phyloP scores from a whole-genome alignment of 2,113 vertebrate species.

The Numida meleagris region DNA sequence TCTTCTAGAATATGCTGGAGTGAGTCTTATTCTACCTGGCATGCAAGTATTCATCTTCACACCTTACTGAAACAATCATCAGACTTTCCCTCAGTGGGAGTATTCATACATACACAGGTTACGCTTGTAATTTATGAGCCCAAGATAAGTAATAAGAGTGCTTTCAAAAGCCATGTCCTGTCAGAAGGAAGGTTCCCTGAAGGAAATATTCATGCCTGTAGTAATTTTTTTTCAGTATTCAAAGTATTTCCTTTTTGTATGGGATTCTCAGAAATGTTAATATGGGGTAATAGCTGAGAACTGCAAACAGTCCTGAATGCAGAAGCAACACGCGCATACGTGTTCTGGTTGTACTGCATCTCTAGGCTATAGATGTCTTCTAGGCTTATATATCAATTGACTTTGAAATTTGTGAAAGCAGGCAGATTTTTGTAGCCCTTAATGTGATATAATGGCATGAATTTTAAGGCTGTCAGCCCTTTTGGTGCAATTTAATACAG shows the following conservation, averaged over 20 bases:
- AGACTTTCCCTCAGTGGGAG: not conserved
- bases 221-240: not conserved
- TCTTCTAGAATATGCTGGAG: accelerated
- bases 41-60: not conserved
- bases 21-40: not conserved
- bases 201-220: not conserved
- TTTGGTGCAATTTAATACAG: conserved; percentile 69
- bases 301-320: not conserved
- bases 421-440: conserved; percentile 50
- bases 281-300: not conserved
- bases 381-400: conserved; percentile 58
- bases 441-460: conserved; percentile 34
- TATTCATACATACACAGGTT: not conserved
- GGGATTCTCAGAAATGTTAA: not conserved
- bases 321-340: not conserved
- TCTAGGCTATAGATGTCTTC: not conserved
- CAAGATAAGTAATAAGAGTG: not conserved
- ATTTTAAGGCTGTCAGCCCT: conserved; percentile 65
- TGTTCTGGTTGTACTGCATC: not conserved
- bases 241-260: not conserved
- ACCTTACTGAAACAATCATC: not conserved
- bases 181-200: not conserved
- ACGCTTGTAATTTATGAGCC: not conserved
- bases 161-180: not conserved
- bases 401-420: conserved; percentile 69